These are phyloP conservation scores for Ciona savignyi DNA, from an alignment of 23 tunicate genomes.

Conservation along the genomic window DNA sequence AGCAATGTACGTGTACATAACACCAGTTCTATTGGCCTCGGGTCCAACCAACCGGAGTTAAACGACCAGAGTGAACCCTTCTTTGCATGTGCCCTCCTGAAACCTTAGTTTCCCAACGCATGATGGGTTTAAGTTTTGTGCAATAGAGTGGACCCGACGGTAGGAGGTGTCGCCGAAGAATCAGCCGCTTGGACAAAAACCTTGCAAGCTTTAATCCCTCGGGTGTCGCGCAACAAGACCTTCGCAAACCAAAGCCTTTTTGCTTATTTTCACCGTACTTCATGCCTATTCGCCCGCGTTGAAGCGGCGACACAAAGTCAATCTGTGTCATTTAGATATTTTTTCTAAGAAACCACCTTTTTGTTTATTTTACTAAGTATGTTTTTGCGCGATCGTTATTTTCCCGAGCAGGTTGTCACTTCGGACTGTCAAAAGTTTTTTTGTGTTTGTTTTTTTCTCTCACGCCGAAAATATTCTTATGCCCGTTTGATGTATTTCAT, in stretches of 20 bases:
- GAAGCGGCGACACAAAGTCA: not conserved
- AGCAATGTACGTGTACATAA: no score
- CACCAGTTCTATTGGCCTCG: no score
- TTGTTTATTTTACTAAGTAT: not conserved
- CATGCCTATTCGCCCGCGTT: not conserved
- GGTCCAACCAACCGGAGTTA: not conserved
- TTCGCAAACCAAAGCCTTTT: no score
- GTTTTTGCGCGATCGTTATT: not conserved
- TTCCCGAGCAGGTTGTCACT: not conserved
- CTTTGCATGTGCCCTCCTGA: not conserved
- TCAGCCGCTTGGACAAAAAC: no score
- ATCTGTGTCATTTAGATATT: not conserved
- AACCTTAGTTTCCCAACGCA: not conserved
- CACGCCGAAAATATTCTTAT: constrained; percentile 2
- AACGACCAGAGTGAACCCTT: no score
- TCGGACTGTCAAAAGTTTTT: not conserved
- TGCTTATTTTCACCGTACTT: not conserved
- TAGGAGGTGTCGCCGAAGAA: no score
- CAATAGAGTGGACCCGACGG: not conserved
- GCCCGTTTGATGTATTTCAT: not conserved
- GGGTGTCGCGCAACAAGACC: no score
- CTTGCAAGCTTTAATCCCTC: no score
- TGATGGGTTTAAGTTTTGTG: not conserved
- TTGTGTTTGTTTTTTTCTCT: not conserved
- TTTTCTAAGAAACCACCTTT: not conserved